Base-by-base conservation (phyloP, 2,797 vertebrate species). In the Darevskia nairensis region DNA sequence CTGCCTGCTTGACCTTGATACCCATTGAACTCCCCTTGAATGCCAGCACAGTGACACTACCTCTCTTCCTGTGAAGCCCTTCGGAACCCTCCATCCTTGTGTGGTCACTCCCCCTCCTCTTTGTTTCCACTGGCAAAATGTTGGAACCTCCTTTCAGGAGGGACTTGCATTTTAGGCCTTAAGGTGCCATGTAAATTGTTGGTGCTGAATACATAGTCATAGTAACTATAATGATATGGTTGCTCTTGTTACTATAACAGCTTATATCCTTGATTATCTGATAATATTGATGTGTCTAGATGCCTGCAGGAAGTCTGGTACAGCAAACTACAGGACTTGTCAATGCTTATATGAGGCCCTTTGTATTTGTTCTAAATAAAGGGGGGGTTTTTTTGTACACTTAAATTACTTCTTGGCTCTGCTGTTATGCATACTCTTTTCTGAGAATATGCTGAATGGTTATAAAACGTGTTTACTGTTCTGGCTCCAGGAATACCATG, bases 401-500 rank as follows among this genome's bases (percentile, higher is more conserved):
- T 25, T 39, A 50, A 50, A 59, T 80, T 41, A 41, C 9, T 39
- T 64, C 35, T 74, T 74, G 55, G 55, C 39, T 74, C 41, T 41
- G 44, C 50, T 29, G 7, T 68, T 7, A 19, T 41, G 7, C 79
- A 11, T n/a, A 78, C 82, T 8, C 6, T 86, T 72, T 94, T 93
- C 81, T 32, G n/a, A 92, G 90, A 94, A 93, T 89, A 87, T 89
- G 41, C 8, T 93, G 89, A 91, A 72, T 92, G 83, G 35, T 79
- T 90, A 91, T 91, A 85, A 92, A 93, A 94, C 87, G 77, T 94
- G 93, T 89, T 95, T 95, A 89, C 94, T 94, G 91, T 85, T 64
- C 35, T 85, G 17, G 29, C 80, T 89, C 84, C 75, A 90, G 84
- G 50, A 87, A 82, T 80, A 89, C 90, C 7, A 66, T 61, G 27